Percentiles rank a stretch among this genome's conserved stretches.
phyloP scores from a whole-genome alignment of 64 coral and sea anemone genomes.

The Stichodactyla mertensii region DNA sequence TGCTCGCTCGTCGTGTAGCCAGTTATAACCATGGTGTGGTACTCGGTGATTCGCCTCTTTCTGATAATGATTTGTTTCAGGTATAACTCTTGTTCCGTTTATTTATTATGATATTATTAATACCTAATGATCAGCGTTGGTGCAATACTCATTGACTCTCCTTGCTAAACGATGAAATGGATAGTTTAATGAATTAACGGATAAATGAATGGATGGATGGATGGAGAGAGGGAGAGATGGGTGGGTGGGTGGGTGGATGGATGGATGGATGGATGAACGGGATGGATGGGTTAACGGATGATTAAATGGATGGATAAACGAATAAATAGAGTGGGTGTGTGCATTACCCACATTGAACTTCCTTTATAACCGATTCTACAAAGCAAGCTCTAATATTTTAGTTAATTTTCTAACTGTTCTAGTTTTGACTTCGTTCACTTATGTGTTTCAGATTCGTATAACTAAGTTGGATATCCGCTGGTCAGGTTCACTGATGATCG shows the following conservation, averaged over 20 bases:
- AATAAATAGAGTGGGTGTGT: not conserved
- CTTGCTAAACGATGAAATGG: too few relatives aligned
- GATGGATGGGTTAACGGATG: not conserved
- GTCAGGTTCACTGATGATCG: constrained; percentile 90
- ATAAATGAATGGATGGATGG: too few relatives aligned
- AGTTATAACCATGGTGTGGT: constrained; percentile 88
- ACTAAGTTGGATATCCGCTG: constrained; percentile 83
- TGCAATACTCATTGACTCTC: not conserved
- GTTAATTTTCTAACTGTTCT: not conserved
- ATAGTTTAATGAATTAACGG: too few relatives aligned
- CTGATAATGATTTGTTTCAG: constrained; percentile 81
- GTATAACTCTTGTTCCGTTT: constrained; percentile 3
- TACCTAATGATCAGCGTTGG: not conserved
- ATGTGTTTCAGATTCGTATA: constrained; percentile 55
- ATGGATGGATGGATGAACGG: too few relatives aligned
- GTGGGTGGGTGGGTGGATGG: too few relatives aligned
- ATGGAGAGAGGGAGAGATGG: too few relatives aligned
- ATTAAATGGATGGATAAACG: not conserved
- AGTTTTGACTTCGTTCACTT: not conserved
- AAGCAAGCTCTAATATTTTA: too few relatives aligned
- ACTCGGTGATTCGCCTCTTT: constrained; percentile 61
- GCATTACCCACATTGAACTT: too few relatives aligned
- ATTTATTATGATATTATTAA: not conserved
- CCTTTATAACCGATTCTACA: not conserved
- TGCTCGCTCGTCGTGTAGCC: constrained; percentile 66